Percentiles rank a stretch among this genome's conserved stretches.
phyloP scores from a whole-genome alignment of 2,888 invertebrate species.

The Scaptomyza polygonia region DNA sequence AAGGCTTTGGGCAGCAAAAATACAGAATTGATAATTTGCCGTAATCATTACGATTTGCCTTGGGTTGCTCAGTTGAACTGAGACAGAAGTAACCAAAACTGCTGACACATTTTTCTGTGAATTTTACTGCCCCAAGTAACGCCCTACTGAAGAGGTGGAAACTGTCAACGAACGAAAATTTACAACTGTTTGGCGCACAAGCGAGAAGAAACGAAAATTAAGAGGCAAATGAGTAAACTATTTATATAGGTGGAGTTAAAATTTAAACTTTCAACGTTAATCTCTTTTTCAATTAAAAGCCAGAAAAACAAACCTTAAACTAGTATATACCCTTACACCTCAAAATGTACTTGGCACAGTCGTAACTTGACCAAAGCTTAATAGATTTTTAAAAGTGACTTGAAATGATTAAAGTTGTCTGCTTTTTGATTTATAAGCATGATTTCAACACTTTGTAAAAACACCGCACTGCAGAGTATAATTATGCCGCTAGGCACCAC shows the following conservation, averaged over 20 bases:
- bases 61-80: slow-evolving; percentile 28
- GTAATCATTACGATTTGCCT: slow-evolving; percentile 20
- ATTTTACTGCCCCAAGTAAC: slow-evolving; percentile 50
- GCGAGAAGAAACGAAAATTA: not conserved
- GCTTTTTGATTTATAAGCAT: too few species aligned
- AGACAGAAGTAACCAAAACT: slow-evolving; percentile 44
- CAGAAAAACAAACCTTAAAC: slow-evolving; percentile 24
- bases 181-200: slow-evolving; percentile 10
- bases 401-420: too few species aligned
- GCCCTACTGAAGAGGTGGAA: slow-evolving; percentile 11
- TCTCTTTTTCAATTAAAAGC: slow-evolving; percentile 68
- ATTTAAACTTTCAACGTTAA: slow-evolving; percentile 37
- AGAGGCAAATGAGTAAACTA: not conserved
- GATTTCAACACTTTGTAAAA: not conserved
- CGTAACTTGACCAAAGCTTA: not conserved
- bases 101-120: slow-evolving; percentile 62
- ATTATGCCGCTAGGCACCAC: not conserved
- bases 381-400: not conserved
- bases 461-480: not conserved
- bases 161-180: slow-evolving; percentile 58
- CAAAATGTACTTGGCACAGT: not conserved
- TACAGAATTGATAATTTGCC: not conserved
- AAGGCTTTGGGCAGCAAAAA: not conserved
- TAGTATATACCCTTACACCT: not conserved
- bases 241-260: not conserved